These are phyloP conservation scores for Subanguina moxae DNA, from an alignment of 1,140 invertebrate species.

Conservation along the genomic window DNA sequence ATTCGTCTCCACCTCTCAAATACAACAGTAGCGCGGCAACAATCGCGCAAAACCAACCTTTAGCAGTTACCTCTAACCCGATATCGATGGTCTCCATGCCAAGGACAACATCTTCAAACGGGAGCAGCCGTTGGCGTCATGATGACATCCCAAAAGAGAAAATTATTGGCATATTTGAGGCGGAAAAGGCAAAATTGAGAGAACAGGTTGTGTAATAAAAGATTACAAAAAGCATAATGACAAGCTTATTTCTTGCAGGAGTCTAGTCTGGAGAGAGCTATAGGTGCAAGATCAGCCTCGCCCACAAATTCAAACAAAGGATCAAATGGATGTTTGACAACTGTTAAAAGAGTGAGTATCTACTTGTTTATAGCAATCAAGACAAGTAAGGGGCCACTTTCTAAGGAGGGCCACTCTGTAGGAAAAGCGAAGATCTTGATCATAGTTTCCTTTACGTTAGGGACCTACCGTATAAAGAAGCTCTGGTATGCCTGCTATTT, in stretches of 20 bases:
- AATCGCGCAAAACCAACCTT: neutral
- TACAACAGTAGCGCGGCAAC: neutral
- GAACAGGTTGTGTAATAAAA: constrained; percentile 15
- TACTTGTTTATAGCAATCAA: no score
- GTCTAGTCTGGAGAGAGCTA: constrained; percentile 45
- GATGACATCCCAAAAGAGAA: constrained; percentile 94
- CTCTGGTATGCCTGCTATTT: no score
- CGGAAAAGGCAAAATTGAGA: constrained; percentile 68
- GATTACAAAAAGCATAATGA: neutral
- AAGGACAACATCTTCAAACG: constrained; percentile 58
- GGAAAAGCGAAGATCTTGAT: no score
- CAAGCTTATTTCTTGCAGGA: constrained; percentile 12
- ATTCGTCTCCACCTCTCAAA: neutral
- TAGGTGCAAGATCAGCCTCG: constrained; percentile 62
- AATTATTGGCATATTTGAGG: constrained; percentile 90
- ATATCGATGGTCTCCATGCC: constrained; percentile 5
- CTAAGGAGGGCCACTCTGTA: no score
- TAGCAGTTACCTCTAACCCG: neutral
- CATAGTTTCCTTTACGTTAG: no score
- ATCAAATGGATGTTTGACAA: neutral
- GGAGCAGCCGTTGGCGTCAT: constrained; percentile 73
- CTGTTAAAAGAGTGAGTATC: neutral
- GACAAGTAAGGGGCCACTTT: no score
- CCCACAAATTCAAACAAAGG: constrained; percentile 50
- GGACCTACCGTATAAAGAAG: no score